A percentile compares a stretch with the other conserved stretches of the same genome.
phyloP scores from a whole-genome alignment of 1,140 invertebrate genomes.

The Heliothis virescens region DNA sequence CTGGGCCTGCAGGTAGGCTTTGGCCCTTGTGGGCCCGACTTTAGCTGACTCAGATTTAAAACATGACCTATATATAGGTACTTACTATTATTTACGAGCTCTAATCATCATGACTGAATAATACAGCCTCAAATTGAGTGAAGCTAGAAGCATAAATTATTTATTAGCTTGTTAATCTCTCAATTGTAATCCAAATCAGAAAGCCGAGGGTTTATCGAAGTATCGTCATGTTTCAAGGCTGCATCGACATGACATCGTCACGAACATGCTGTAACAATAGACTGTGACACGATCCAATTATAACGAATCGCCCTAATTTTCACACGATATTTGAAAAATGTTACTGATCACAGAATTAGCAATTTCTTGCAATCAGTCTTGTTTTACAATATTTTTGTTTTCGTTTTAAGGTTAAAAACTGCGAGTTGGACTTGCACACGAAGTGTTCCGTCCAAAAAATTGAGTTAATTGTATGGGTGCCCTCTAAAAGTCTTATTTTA shows the following conservation, averaged over 20 bases:
- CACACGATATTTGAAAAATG: conserved; percentile 37
- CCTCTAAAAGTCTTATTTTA: too few relatives aligned
- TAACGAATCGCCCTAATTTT: conserved; percentile 38
- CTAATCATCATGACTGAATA: too few relatives aligned
- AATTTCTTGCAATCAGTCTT: neutral
- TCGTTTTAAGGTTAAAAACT: neutral
- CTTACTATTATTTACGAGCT: neutral
- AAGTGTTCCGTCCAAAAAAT: too few relatives aligned
- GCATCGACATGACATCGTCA: conserved; percentile 39
- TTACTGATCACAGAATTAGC: conserved; percentile 23
- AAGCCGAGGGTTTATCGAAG: conserved; percentile 3
- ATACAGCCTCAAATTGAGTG: neutral
- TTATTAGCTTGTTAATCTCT: conserved; percentile 14
- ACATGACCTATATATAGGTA: neutral
- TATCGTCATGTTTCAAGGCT: conserved; percentile 40
- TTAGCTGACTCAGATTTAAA: neutral
- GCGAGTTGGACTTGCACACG: too few relatives aligned
- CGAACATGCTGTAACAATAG: conserved; percentile 49
- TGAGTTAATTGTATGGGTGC: too few relatives aligned
- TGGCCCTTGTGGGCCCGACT: too few relatives aligned
- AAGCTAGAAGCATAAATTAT: conserved; percentile 1
- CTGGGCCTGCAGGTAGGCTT: too few relatives aligned
- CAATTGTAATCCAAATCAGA: conserved; percentile 34
- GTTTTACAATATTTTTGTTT: neutral
- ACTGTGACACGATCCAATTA: neutral